A percentile compares a stretch with the other conserved stretches of the same genome.
Conservation (phyloP, 2,888 invertebrate genomes). For the Cheilosia impressa region DNA sequence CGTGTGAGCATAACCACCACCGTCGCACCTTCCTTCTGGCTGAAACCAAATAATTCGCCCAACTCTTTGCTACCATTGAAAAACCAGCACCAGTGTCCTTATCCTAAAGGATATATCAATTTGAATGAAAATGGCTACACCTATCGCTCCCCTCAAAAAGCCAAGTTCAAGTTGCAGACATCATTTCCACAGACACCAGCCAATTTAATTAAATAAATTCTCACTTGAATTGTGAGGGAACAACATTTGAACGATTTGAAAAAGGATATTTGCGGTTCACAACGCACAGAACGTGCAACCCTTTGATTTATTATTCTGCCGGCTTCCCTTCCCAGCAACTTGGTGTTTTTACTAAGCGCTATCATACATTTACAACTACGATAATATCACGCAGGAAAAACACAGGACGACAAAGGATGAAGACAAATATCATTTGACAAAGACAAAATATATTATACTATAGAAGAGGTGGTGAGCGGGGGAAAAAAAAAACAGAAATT, state of each 20-base stretch:
- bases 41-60: conserved; percentile 44
- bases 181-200: conserved; percentile 4
- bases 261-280: conserved; percentile 31
- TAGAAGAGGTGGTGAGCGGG: neutral
- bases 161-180: conserved; percentile 4
- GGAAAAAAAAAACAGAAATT: conserved; percentile 5
- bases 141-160: neutral
- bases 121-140: conserved; percentile 32
- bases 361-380: conserved; percentile 24
- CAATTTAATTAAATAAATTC: conserved; percentile 60
- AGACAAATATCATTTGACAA: conserved; percentile 37
- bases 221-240: neutral
- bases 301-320: conserved; percentile 37
- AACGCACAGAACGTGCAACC: conserved; percentile 10
- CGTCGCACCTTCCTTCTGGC: neutral
- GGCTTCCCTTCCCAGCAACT: neutral
- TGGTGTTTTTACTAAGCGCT: neutral
- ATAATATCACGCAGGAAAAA: conserved; percentile 17
- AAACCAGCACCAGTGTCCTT: neutral
- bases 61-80: neutral
- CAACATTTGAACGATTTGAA: neutral
- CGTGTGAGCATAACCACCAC: neutral
- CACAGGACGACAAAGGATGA: neutral
- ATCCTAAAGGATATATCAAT: conserved; percentile 23
- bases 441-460: conserved; percentile 13